phyloP scores from a whole-genome alignment of 2,797 vertebrate genomes.

The Enteromius mattozi region DNA sequence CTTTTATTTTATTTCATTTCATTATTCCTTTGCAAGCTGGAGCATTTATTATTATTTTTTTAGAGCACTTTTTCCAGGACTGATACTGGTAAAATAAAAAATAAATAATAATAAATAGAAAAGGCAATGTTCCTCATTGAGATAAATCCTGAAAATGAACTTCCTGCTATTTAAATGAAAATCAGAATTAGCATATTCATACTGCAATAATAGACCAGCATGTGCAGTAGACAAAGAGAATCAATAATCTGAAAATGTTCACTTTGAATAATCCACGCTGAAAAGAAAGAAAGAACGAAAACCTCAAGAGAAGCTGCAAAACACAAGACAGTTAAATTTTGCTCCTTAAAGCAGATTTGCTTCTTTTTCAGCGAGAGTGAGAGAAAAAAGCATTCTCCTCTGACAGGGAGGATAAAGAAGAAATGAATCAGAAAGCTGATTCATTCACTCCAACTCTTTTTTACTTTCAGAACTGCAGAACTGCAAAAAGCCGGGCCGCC shows the following conservation, averaged over 20 bases:
- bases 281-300: conserved; percentile 28
- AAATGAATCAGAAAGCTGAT: conserved; percentile 46
- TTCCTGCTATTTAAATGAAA: not conserved
- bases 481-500: conserved; percentile 41
- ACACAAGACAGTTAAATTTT: conserved; percentile 38
- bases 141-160: not conserved
- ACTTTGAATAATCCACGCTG: not conserved
- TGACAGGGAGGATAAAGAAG: conserved; percentile 45
- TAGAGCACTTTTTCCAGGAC: not conserved
- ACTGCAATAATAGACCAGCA: not conserved
- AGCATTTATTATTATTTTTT: not conserved
- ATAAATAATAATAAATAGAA: not conserved
- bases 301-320: conserved; percentile 2
- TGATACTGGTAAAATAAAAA: not conserved
- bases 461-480: conserved; percentile 40
- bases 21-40: not conserved
- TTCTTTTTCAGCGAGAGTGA: conserved; percentile 37
- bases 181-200: not conserved
- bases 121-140: not conserved
- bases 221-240: not conserved
- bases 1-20: no score
- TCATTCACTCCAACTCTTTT: conserved; percentile 43
- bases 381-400: conserved; percentile 11
- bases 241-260: not conserved
- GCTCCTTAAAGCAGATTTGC: conserved; percentile 58